Percentiles rank a stretch among this genome's conserved stretches.
These are phyloP conservation scores for Bryconaethiops microstoma DNA, from an alignment of 2,797 vertebrate genomes.

Conservation along the genomic window DNA sequence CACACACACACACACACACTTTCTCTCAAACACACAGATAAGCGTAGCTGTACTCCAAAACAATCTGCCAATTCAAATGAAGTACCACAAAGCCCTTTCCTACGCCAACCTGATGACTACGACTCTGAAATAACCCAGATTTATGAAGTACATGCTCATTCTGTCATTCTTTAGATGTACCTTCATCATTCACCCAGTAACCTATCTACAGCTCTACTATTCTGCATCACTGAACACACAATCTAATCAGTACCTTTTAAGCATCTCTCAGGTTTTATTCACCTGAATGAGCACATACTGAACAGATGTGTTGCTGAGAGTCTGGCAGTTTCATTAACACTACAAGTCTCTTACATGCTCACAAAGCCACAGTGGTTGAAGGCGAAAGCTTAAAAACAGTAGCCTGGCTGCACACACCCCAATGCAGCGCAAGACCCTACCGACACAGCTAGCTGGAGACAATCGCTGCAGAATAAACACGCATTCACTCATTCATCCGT, in stretches of 20 bases:
- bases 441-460: slow-evolving; percentile 28
- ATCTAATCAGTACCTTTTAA: neutral
- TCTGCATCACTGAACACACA: neutral
- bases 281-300: neutral
- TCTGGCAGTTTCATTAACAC: neutral
- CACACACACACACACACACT: no score
- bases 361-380: neutral
- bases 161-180: neutral
- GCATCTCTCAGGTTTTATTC: neutral
- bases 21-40: slow-evolving; percentile 10
- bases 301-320: neutral
- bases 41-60: neutral
- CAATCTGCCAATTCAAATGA: slow-evolving; percentile 33
- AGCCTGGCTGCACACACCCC: neutral
- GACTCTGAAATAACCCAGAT: neutral
- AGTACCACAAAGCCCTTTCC: slow-evolving; percentile 1
- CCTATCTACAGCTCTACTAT: neutral
- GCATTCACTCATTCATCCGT: neutral
- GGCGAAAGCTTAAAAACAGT: slow-evolving; percentile 9
- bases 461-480: slow-evolving; percentile 25
- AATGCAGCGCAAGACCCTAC: neutral
- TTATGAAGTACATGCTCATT: neutral
- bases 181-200: no score
- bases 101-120: neutral
- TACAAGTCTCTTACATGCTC: neutral